phyloP scores from a whole-genome alignment of 2,113 vertebrate genomes.

The Xenus cinereus region DNA sequence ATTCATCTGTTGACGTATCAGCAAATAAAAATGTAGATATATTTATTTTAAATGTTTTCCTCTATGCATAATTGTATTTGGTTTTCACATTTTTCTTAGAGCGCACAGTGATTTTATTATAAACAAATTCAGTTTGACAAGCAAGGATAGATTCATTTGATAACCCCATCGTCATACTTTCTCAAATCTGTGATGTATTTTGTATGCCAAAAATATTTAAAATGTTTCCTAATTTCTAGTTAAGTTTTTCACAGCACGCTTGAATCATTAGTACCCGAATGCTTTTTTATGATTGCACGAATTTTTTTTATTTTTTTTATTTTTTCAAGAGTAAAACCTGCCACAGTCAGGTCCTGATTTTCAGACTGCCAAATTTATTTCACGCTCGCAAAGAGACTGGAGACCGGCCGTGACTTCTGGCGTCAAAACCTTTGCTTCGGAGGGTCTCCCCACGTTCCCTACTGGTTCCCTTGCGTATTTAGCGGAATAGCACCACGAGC shows the following conservation, averaged over 20 bases:
- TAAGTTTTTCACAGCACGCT: neutral
- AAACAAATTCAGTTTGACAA: neutral
- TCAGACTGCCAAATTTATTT: neutral
- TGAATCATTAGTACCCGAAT: neutral
- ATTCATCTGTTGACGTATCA: slow-evolving; percentile 14
- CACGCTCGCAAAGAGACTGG: neutral
- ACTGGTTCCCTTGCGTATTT: neutral
- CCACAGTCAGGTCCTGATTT: neutral
- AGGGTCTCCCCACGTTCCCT: neutral
- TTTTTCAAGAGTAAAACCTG: neutral
- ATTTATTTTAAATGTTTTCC: neutral
- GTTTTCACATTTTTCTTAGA: neutral
- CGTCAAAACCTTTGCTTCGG: neutral
- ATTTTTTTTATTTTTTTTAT: neutral
- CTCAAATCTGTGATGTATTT: neutral
- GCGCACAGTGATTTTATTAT: neutral
- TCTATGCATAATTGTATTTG: neutral
- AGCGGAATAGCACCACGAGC: neutral
- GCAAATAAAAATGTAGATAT: neutral
- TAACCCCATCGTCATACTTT: rapidly evolving
- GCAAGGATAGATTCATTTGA: neutral
- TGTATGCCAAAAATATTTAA: neutral
- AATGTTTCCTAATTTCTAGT: neutral
- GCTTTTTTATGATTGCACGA: neutral
- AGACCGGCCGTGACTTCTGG: neutral